Base-by-base conservation (phyloP, 2,113 vertebrate species). In the Phalacrocorax brasilianus region DNA sequence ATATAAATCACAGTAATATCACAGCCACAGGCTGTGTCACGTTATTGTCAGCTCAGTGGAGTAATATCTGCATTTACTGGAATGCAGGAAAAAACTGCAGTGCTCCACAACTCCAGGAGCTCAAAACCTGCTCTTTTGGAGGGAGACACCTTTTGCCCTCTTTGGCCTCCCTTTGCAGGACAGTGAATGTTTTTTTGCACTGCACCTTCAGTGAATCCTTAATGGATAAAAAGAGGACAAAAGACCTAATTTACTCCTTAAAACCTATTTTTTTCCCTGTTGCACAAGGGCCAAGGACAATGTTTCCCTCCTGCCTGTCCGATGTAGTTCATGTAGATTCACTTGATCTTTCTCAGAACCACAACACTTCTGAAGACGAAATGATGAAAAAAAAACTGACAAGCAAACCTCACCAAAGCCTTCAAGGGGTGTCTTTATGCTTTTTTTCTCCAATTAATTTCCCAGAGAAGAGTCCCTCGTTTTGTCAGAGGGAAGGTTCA, bases 221-320 rank as follows among this genome's bases (percentile, higher is more conserved):
- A 47, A 49, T 33, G 19, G 21, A 21, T 30, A 58, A 76, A 62
- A 42, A 44, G 18, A 44, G 21, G 13, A 45, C 20, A 38, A 82
- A 76, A 2, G 4, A 58, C 12, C 3, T 71, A 14, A 76, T 44
- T 44, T 70, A 2, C 13, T 75, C 47, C 22, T 38, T 59, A 15
- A 32, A 83, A 17, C 3, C 32, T 44, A 1, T 2, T 32, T 89
- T 50, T 62, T 18, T 5, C 2, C 12, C 8, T 61, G 0, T 14
- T 68, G 24, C 32, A 30, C 4, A 12, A 62, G 28, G 7, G 5
- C 24, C 45, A 66, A 68, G 49, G 53, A 49, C 61, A 56, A 12
- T 19, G 6, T 66, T 88, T 67, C 19, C 23, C 6, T 76, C 47
- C 13, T 42, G 8, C 6, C 22, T 66, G 38, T 65, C 32, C 14